phyloP scores from a whole-genome alignment of 2,797 vertebrate genomes.

The Margarornis squamiger region DNA sequence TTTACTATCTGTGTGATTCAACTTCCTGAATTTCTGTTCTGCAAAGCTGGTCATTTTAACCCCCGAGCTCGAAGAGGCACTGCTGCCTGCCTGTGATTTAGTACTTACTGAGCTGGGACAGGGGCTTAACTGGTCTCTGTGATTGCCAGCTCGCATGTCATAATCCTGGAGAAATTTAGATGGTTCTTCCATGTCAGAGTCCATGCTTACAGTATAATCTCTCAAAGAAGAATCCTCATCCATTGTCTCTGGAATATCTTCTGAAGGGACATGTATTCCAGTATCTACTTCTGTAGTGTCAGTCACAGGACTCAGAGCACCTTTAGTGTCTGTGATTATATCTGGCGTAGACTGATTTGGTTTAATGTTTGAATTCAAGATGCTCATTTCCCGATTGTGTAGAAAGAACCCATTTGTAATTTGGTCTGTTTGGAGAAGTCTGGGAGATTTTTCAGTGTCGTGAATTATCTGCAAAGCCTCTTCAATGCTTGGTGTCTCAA shows the following conservation, averaged over 20 bases:
- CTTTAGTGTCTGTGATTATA: slow-evolving; percentile 83
- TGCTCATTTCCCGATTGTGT: slow-evolving; percentile 82
- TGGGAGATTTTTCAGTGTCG: slow-evolving; percentile 82
- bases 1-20: slow-evolving; percentile 84
- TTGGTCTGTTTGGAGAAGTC: slow-evolving; percentile 77
- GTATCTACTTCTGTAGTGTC: slow-evolving; percentile 94
- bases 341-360: slow-evolving; percentile 78
- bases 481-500: slow-evolving; percentile 88
- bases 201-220: slow-evolving; percentile 94
- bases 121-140: slow-evolving; percentile 83
- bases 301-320: slow-evolving; percentile 79
- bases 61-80: slow-evolving; percentile 84
- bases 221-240: slow-evolving; percentile 96
- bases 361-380: slow-evolving; percentile 76
- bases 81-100: slow-evolving; percentile 86
- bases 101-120: slow-evolving; percentile 86
- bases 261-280: slow-evolving; percentile 92
- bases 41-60: slow-evolving; percentile 96
- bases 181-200: slow-evolving; percentile 89
- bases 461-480: slow-evolving; percentile 94
- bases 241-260: slow-evolving; percentile 93
- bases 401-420: slow-evolving; percentile 92
- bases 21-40: slow-evolving; percentile 92
- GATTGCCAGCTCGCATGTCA: slow-evolving; percentile 79
- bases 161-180: slow-evolving; percentile 84